Base-by-base conservation (phyloP, 1,140 invertebrate genomes). In the Neodiprion fabricii region DNA sequence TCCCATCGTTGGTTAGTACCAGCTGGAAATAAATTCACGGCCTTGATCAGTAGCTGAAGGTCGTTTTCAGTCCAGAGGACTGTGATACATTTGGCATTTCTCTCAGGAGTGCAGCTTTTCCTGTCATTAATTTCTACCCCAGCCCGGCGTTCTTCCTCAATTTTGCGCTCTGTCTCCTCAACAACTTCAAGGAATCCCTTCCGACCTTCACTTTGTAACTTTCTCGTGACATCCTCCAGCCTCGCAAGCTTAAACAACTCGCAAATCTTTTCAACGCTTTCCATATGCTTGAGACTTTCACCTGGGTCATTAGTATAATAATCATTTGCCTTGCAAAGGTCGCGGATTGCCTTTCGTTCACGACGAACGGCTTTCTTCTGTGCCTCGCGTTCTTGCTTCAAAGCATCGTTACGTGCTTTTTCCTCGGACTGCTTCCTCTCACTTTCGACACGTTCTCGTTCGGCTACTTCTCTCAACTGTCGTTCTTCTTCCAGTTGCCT, bases 1-100 rank as follows among this genome's bases (percentile, higher is more conserved):
- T 99, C 97, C 98, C 97, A 99, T 79, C 97, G 91, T 83, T 98
- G 95, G 85, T 94, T 95, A 0, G 98, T 99, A 14, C 98, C 98
- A 66, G 97, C 97, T 0, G 98, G 97, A 85, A 99, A 99, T 2
- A 99, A 84, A 89, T 98, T 99, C 0, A 99, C 97, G 50, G 96
- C 97, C 87, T 99, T 99, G 21, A 99, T 97, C 1, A 99, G 90
- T 17, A 98, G 85, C 79, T 97, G 95, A 0, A 97, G 88, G 80
- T 99, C 97, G 72, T 92, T 91, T 71, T 92, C 91, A 21, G 89
- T 92, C 98, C 98, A 99, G 9, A 84, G 84, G 2, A 91, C 88
- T 9, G 92, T 86, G 7, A 88, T 81, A 48, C 86, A 85, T 74
- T 90, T 90, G 0, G 84, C 84, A n/a, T 86, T 78, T 48, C 87